Percentiles rank a stretch among this genome's conserved stretches.
These are phyloP conservation scores for Acrocyrtus sp. DNA, from an alignment of 2,888 invertebrate species.

Conservation along the genomic window DNA sequence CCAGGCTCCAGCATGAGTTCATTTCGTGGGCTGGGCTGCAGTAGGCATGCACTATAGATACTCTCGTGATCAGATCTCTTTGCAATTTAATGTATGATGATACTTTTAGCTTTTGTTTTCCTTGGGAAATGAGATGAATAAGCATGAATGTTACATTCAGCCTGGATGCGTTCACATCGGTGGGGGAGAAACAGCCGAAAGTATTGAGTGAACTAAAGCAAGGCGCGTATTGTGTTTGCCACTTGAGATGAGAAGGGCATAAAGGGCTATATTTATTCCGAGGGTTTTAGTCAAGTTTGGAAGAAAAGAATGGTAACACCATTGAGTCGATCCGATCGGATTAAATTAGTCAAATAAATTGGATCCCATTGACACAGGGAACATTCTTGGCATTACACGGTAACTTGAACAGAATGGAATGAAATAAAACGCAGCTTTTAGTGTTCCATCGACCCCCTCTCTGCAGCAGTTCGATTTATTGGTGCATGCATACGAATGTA, in stretches of 20 bases:
- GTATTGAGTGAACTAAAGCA: too few species aligned
- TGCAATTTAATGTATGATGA: conserved; percentile 35
- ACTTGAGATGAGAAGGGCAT: conserved; percentile 36
- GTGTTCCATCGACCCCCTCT: too few species aligned
- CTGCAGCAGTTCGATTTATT: too few species aligned
- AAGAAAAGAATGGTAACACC: conserved; percentile 36
- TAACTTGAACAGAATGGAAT: conserved; percentile 49
- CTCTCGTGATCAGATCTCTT: conserved; percentile 6
- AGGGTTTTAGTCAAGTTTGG: conserved; percentile 16
- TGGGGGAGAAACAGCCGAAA: too few species aligned
- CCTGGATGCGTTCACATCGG: too few species aligned
- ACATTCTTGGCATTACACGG: conserved; percentile 62
- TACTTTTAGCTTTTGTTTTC: conserved; percentile 44
- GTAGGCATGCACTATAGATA: too few species aligned
- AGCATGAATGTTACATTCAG: conserved; percentile 3
- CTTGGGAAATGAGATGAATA: conserved; percentile 37
- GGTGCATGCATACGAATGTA: too few species aligned
- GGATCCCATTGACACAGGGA: conserved; percentile 63
- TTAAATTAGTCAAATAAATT: conserved; percentile 64
- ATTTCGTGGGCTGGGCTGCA: too few species aligned
- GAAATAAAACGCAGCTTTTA: conserved; percentile 6
- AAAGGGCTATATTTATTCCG: conserved; percentile 36
- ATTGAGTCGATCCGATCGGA: conserved; percentile 61
- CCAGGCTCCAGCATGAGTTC: too few species aligned
- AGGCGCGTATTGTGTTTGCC: conserved; percentile 14